Percentiles rank a stretch among this genome's conserved stretches.
Conservation (phyloP, 2,888 invertebrate genomes). For the Cremastobaeus sp. region DNA sequence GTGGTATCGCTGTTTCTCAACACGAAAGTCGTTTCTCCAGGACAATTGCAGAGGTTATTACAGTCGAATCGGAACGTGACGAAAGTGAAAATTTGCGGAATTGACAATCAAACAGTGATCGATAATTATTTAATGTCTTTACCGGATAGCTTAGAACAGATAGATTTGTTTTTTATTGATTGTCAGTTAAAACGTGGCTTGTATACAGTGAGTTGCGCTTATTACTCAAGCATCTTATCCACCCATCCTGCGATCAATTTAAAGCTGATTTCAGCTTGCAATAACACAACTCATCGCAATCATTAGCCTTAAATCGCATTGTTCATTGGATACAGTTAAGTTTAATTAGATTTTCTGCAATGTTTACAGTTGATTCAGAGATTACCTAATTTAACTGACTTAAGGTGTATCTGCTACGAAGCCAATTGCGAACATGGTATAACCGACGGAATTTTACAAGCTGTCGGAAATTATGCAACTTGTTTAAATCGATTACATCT, state of each 20-base stretch:
- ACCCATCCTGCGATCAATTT: too few species aligned
- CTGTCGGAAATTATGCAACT: slow-evolving; percentile 41
- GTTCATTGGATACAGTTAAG: neutral
- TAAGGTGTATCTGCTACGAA: slow-evolving; percentile 56
- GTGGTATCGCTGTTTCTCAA: slow-evolving; percentile 33
- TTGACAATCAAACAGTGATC: slow-evolving; percentile 34
- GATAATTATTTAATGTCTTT: slow-evolving; percentile 48
- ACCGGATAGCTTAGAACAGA: slow-evolving; percentile 38
- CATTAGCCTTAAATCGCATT: neutral
- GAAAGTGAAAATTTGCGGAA: slow-evolving; percentile 48
- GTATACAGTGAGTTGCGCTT: slow-evolving; percentile 45
- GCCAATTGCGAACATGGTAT: slow-evolving; percentile 40
- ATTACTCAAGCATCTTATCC: too few species aligned
- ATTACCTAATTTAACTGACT: slow-evolving; percentile 43
- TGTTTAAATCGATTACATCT: slow-evolving; percentile 49
- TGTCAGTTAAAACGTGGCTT: slow-evolving; percentile 49
- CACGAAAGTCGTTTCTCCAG: slow-evolving; percentile 28
- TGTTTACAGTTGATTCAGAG: slow-evolving; percentile 51
- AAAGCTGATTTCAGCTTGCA: slow-evolving; percentile 5
- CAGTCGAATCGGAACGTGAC: slow-evolving; percentile 14
- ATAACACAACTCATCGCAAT: slow-evolving; percentile 9
- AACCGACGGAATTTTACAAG: slow-evolving; percentile 46
- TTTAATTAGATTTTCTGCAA: slow-evolving; percentile 19
- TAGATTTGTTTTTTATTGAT: slow-evolving; percentile 58
- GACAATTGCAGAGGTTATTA: slow-evolving; percentile 23